These are phyloP conservation scores for Mantis religiosa DNA, from an alignment of 2,888 invertebrate species.

Conservation along the genomic window DNA sequence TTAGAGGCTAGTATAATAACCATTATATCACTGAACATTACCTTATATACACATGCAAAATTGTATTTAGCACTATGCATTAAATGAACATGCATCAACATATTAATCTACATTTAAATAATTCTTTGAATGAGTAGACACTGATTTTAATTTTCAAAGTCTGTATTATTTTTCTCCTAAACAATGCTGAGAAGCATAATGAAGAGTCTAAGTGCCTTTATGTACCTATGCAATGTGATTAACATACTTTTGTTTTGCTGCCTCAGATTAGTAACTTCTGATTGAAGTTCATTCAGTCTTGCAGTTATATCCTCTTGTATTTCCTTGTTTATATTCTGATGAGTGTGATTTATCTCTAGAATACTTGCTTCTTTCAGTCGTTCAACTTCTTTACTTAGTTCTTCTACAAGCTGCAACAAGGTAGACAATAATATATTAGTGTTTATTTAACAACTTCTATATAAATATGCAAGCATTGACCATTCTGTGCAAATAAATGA, in stretches of 20 bases:
- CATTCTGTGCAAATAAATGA: no score
- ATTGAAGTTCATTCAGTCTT: conserved; percentile 64
- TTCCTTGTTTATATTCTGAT: conserved; percentile 4
- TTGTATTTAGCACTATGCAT: no score
- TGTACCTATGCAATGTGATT: neutral
- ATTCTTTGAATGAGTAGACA: no score
- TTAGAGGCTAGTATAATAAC: no score
- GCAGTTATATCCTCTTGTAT: conserved; percentile 19
- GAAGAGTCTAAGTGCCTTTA: neutral
- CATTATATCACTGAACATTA: no score
- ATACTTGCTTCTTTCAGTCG: conserved; percentile 45
- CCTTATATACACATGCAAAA: no score
- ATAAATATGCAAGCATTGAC: no score
- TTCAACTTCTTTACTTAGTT: conserved; percentile 64
- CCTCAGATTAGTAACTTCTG: conserved; percentile 67
- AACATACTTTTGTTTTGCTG: conserved; percentile 69
- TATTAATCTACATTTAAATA: no score
- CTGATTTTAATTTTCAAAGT: no score
- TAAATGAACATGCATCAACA: no score
- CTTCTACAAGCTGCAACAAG: conserved; percentile 53
- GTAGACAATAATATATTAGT: neutral
- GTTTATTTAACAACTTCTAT: no score
- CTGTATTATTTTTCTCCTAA: no score
- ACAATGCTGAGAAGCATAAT: neutral
- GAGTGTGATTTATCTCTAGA: neutral